Evolutionary conservation across 2,797 vertebrate species (phyloP), one percentile per base, ranked within the genome.

Genomic region (Typhlichthys eigenmanni): DNA sequence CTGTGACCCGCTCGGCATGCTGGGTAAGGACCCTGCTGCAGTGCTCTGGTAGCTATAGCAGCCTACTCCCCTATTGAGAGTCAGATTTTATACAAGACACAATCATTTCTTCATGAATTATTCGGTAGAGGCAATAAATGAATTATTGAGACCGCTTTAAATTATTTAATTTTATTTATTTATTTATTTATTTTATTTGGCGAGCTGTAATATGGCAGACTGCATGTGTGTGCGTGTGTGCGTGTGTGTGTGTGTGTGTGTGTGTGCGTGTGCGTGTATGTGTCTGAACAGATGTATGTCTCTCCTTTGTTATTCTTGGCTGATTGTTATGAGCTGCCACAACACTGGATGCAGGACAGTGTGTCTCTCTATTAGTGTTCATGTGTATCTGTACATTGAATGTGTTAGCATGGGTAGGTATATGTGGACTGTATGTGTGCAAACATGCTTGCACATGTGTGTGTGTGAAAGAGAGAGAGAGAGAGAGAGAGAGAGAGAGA

Each of bases 71-170:
- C 12, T 7, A 32, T 32, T 55, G 45, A 11, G 19, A 29, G 47
- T 58, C 52, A 14, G 5, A 47, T 55, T 13, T 50, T 63, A 54
- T 64, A 56, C 48, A 59, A 68, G 62, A 48, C 54, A 6, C 10
- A 74, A 24, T 14, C n/a, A 58, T 74, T 69, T 66, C 9, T 49
- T 13, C 51, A 47, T 19, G 60, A 66, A 14, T 8, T 8, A 59
- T 69, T 62, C 8, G 58, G 9, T 67, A 68, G 43, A 55, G 58
- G 51, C 11, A 56, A 46, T 48, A 45, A 62, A 66, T 76, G 24
- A 57, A 68, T 49, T 74, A 45, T 56, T n/a, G 1, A 51, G 10
- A 1, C 55, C 50, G 47, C 32, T 19, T 19, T 19, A 19, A 19
- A 19, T 19, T 19, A 19, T 19, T 19, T 19, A 19, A 19, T 19